Percentiles rank a stretch among this genome's conserved stretches.
Conservation (phyloP, 2,113 vertebrate genomes). For the Chionis minor region DNA sequence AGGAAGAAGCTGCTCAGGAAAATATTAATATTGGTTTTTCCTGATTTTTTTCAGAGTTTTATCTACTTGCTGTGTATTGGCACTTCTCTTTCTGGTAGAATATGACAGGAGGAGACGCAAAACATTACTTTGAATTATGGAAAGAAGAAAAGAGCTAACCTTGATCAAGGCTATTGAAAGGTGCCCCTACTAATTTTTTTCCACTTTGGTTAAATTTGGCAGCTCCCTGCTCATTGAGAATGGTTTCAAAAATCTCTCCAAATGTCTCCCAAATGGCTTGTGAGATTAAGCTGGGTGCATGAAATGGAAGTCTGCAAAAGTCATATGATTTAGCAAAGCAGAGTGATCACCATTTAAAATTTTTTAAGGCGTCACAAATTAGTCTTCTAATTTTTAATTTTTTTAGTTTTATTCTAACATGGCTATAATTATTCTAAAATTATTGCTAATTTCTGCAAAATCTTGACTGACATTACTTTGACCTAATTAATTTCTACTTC, state of each 20-base stretch:
- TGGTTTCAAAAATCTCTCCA: background rate
- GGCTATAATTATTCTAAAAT: background rate
- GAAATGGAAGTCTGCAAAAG: background rate
- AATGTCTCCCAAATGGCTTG: background rate
- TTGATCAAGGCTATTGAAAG: background rate
- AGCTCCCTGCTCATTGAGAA: background rate
- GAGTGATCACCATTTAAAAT: background rate
- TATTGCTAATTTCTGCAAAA: background rate
- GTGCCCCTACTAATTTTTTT: background rate
- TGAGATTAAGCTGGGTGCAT: background rate
- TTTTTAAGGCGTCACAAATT: background rate
- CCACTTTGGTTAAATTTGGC: background rate
- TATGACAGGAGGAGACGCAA: background rate
- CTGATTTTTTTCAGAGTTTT: background rate
- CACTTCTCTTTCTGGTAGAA: background rate
- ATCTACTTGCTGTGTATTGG: background rate
- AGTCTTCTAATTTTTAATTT: background rate
- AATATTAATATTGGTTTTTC: background rate
- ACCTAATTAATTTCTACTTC: slow-evolving; percentile 4
- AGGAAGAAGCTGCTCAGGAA: background rate
- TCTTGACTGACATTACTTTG: background rate
- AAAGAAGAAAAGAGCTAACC: background rate
- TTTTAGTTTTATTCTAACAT: background rate
- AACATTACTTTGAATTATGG: background rate
- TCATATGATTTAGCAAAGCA: background rate